Conservation (phyloP, 1,140 invertebrate species). For the Drosophila aff. region DNA sequence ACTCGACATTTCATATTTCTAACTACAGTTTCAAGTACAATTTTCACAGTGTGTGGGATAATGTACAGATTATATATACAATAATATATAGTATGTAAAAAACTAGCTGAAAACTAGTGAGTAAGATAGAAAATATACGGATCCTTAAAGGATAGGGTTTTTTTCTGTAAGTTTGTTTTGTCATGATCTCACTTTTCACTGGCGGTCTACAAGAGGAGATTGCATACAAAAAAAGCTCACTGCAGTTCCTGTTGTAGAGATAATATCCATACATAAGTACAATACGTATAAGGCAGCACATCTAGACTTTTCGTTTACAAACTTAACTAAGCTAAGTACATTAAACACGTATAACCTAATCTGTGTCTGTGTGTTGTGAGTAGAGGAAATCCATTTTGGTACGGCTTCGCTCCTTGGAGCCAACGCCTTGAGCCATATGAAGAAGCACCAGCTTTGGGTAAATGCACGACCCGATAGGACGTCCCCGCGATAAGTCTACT, state of each 20-base stretch:
- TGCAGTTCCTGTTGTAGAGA: constrained; percentile 17
- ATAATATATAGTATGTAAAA: constrained; percentile 4
- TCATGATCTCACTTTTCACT: constrained; percentile 32
- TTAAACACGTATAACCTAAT: constrained; percentile 29
- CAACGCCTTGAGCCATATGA: constrained; percentile 7
- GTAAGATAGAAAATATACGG: background rate
- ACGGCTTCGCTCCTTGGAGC: constrained; percentile 4
- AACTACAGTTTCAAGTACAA: constrained; percentile 47
- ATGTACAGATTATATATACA: constrained; percentile 18
- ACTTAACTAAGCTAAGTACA: constrained; percentile 49
- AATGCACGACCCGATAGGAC: constrained; percentile 33
- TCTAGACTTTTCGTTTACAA: constrained; percentile 53
- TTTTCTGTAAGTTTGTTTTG: constrained; percentile 20
- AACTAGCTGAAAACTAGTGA: constrained; percentile 34
- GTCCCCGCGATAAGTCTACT: background rate
- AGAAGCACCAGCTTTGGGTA: constrained; percentile 32
- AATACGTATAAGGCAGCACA: constrained; percentile 57
- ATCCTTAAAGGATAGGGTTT: constrained; percentile 2
- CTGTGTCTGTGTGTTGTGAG: constrained; percentile 1
- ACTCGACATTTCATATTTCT: constrained; percentile 28
- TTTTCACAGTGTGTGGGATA: background rate
- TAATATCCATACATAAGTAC: constrained; percentile 46
- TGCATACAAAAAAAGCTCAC: constrained; percentile 10
- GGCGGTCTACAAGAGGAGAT: constrained; percentile 6
- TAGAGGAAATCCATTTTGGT: constrained; percentile 45